Evolutionary conservation across 2,113 vertebrate genomes (phyloP), one percentile per base, ranked within the genome.

Genomic region (Daubentonia madagascariensis): DNA sequence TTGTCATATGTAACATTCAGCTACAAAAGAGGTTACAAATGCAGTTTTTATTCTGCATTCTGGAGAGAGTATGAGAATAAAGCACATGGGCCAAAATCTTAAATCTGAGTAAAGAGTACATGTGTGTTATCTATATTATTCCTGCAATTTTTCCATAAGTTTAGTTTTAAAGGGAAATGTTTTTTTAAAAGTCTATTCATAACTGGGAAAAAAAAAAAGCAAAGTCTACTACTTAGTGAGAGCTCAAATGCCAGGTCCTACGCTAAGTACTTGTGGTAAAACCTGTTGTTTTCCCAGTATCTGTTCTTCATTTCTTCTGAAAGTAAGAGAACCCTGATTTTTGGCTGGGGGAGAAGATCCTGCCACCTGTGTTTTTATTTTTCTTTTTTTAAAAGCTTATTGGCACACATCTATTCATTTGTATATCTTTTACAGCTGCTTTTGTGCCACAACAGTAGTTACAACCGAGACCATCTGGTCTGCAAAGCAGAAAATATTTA

Each of bases 401-500:
- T 85, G 57, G 40, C 14, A 35, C 3, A 85, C 22, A 85, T 32
- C 40, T 30, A 86, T 91, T 97, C 45, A 61, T 65, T 70, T 79
- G 5, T 59, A 5, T 81, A 6, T 73, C 40, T 81, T 54, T 81
- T 76, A 93, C 35, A 81, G 16, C 17, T 65, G 16, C 8, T 87
- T 87, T 87, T 65, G 45, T 57, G 37, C 20, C 72, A 32, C n/a
- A 12, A 52, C 30, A 83, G 25, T 86, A n/a, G 7, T 81, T 95
- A 73, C 32, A 25, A 52, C 23, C 9, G n/a, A 93, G 16, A 59
- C 35, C 32, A 87, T 78, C 75, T 83, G 79, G 43, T 87, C 61
- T 37, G 78, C 28, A n/a, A 72, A 89, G 65, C 18, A 59, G 75
- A 90, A 97, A 88, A 23, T 72, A 57, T 50, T 87, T 45, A 76